Percentiles rank a stretch among this genome's conserved stretches.
Evolutionary conservation across 1,140 invertebrate genomes (phyloP).

Genomic region (Cryptotermes secundus): DNA sequence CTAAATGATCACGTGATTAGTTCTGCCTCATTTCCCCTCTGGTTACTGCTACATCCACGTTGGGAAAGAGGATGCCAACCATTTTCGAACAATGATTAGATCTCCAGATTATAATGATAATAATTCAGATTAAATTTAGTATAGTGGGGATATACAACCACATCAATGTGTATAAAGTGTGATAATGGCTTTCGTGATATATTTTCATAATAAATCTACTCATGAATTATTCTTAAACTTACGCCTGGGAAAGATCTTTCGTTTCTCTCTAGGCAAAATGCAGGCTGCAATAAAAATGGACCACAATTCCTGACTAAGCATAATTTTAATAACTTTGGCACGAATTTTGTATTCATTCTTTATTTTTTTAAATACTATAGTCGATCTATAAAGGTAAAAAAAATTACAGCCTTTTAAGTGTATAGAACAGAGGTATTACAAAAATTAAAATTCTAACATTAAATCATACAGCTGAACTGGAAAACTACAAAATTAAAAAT

Average conservation of each 20-base stretch:
- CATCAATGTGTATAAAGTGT: background rate
- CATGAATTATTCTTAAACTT: background rate
- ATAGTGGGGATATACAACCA: background rate
- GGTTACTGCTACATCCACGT: background rate
- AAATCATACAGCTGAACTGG: too few relatives aligned
- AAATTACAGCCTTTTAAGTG: too few relatives aligned
- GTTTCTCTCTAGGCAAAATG: background rate
- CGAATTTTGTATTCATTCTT: too few relatives aligned
- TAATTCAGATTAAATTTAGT: background rate
- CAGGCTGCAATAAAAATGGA: background rate
- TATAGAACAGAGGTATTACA: too few relatives aligned
- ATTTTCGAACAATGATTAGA: conserved; percentile 12
- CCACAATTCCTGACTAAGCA: too few relatives aligned
- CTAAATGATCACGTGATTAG: background rate
- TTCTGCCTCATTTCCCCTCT: background rate
- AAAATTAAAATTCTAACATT: too few relatives aligned
- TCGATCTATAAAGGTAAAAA: too few relatives aligned
- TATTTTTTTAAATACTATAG: too few relatives aligned
- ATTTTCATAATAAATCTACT: background rate
- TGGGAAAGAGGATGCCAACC: background rate
- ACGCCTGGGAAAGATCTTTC: background rate
- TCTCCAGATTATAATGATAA: background rate
- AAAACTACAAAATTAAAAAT: too few relatives aligned
- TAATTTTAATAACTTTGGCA: too few relatives aligned
- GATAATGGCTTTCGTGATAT: background rate